Base-by-base conservation (phyloP, 2,888 invertebrate species). In the Mimas tiliae region DNA sequence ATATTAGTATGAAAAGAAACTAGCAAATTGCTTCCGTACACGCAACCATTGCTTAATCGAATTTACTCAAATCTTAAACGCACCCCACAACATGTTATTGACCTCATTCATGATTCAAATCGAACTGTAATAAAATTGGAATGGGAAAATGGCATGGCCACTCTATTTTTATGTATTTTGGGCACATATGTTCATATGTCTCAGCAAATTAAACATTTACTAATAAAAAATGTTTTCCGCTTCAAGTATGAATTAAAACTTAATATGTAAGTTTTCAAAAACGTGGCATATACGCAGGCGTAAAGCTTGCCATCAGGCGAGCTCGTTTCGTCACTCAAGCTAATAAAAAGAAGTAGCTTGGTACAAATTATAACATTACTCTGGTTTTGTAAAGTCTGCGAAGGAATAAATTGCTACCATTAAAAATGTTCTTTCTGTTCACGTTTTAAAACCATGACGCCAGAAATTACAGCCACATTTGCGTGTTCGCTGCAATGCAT, bases 31-130 rank as follows among this genome's bases (percentile, higher is more conserved):
- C 16, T 21, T 42, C 42, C 16, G 7, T 19, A 21, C 8, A 16
- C 11, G 11, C 19, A 47, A 52, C 19, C 19, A 50, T 8, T 50
- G 16, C 16, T 48, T 48, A 48, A 48, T 50, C 50, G 50, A 19
- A 19, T 19, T 50, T 9, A 9, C 50, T 9, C 9, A 19, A 50
- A 19, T 19, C 50, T 19, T 11, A 8, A 8, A 50, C 16, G 48
- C n/a, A 50, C 50, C 50, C 50, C 19, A 50, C 8, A 50, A 50
- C 8, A 50, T 0, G 14, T 19, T 50, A 50, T 50, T 50, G 6
- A 9, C 19, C 50, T 50, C 19, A 11, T 50, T 50, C 50, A 50
- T 50, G 19, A 50, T 50, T 50, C 50, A 50, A 50, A 50, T 16
- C 16, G 16, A 16, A 19, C 19, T 19, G 50, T 19, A 50, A 50